A percentile compares a stretch with the other conserved stretches of the same genome.
These are phyloP conservation scores for Peromyscus nudipes DNA, from an alignment of 2,797 vertebrate species.

Conservation along the genomic window DNA sequence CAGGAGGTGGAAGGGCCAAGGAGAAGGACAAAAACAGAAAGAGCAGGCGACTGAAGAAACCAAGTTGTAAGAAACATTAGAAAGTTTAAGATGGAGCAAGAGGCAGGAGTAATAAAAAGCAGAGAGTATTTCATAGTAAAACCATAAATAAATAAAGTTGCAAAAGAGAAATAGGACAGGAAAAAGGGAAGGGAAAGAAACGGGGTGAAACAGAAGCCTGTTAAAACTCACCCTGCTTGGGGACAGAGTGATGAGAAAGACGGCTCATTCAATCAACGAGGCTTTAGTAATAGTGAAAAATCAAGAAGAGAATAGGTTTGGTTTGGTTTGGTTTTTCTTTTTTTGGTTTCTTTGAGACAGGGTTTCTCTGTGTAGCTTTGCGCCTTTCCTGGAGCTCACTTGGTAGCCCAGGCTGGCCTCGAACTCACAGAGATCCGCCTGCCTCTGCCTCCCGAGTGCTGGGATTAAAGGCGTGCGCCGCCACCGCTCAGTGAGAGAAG, in stretches of 20 bases:
- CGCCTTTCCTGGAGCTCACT: background rate
- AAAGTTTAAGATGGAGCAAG: slow-evolving; percentile 40
- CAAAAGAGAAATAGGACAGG: slow-evolving; percentile 21
- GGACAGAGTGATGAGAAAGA: slow-evolving; percentile 14
- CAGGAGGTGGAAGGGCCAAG: slow-evolving; percentile 67
- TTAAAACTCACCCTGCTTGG: background rate
- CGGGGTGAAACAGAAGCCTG: background rate
- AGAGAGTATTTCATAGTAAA: slow-evolving; percentile 16
- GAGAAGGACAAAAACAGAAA: slow-evolving; percentile 71
- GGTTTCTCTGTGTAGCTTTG: background rate
- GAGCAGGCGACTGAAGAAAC: slow-evolving; percentile 69
- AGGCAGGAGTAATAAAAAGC: slow-evolving; percentile 13
- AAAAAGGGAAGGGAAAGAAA: background rate
- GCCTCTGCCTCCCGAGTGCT: background rate
- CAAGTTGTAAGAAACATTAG: slow-evolving; percentile 56
- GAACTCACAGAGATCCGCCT: background rate
- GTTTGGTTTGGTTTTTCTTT: too few species aligned
- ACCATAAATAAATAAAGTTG: slow-evolving; percentile 66
- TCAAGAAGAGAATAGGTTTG: background rate
- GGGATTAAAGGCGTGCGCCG: background rate
- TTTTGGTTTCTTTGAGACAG: background rate
- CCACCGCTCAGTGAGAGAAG: background rate
- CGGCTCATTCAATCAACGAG: slow-evolving; percentile 1
- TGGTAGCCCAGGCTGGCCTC: background rate
- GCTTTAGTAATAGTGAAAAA: slow-evolving; percentile 55